Evolutionary conservation across 2,113 vertebrate genomes (phyloP).

Genomic region (Epinephelus fuscoguttatus): DNA sequence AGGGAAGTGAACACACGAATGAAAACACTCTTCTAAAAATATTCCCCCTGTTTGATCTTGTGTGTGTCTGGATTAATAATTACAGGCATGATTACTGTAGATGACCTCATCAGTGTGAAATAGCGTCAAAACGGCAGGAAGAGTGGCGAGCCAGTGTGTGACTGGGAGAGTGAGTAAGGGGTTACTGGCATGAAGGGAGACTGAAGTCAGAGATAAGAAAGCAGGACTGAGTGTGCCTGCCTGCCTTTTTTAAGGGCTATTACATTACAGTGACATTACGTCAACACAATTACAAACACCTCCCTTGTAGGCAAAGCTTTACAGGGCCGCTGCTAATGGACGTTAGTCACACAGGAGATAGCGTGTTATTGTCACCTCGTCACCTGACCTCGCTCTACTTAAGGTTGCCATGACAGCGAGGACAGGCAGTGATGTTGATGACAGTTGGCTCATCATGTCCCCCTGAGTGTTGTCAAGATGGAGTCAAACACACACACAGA

Average conservation of each 20-base stretch:
- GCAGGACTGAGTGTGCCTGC: constrained; percentile 41
- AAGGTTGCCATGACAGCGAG: constrained; percentile 49
- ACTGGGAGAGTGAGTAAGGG: constrained; percentile 39
- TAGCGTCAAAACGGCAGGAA: constrained; percentile 15
- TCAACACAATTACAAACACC: constrained; percentile 71
- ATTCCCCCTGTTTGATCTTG: constrained; percentile 13
- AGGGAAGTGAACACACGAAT: constrained; percentile 45
- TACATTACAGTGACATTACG: constrained; percentile 57
- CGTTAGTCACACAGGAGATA: constrained; percentile 65
- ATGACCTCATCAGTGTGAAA: constrained; percentile 32
- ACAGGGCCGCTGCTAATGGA: constrained; percentile 42
- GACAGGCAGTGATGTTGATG: constrained; percentile 48
- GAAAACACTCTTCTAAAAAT: constrained; percentile 40
- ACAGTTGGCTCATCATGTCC: constrained; percentile 37
- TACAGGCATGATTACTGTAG: neutral
- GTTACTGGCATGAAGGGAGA: constrained; percentile 50
- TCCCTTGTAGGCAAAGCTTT: constrained; percentile 53
- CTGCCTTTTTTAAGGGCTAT: constrained; percentile 37
- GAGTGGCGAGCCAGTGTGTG: constrained; percentile 6
- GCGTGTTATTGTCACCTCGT: constrained; percentile 54
- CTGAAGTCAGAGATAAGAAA: constrained; percentile 66
- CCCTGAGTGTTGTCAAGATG: constrained; percentile 29
- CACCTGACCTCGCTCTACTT: constrained; percentile 54
- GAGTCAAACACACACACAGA: constrained; percentile 37
- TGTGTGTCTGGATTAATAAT: constrained; percentile 39